These are phyloP conservation scores for Drosophila kanekoi DNA, from an alignment of 2,888 invertebrate species.

Conservation along the genomic window DNA sequence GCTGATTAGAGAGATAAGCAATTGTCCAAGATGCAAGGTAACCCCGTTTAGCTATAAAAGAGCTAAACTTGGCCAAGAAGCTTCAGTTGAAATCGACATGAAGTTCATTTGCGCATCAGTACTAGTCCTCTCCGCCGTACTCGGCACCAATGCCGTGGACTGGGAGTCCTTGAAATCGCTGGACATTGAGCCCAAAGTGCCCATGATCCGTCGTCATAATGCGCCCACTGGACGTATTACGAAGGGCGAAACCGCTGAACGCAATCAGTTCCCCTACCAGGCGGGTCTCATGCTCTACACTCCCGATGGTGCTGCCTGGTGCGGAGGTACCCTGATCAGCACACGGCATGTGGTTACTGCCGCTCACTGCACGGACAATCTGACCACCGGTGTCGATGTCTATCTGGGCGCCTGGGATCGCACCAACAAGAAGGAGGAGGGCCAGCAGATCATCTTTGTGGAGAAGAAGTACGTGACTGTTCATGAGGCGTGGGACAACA, in stretches of 20 bases:
- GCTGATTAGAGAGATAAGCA: constrained; percentile 24
- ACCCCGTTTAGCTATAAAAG: constrained; percentile 48
- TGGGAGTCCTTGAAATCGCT: constrained; percentile 58
- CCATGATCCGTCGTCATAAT: constrained; percentile 30
- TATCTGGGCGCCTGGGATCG: constrained; percentile 77
- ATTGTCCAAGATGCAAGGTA: constrained; percentile 56
- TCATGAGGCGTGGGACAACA: constrained; percentile 83
- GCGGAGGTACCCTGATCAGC: constrained; percentile 82
- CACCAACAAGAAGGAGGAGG: constrained; percentile 59
- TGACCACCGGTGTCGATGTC: constrained; percentile 75
- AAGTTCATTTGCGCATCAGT: constrained; percentile 60
- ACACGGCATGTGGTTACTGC: constrained; percentile 81
- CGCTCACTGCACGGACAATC: constrained; percentile 81
- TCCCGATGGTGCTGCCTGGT: constrained; percentile 67
- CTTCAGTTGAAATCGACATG: constrained; percentile 54
- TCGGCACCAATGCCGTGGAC: constrained; percentile 60
- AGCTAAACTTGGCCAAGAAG: constrained; percentile 7
- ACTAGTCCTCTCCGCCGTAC: constrained; percentile 49
- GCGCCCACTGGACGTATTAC: constrained; percentile 76
- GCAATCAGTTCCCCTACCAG: constrained; percentile 81
- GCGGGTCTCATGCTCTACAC: constrained; percentile 73
- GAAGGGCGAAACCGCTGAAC: constrained; percentile 67
- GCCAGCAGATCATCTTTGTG: constrained; percentile 72
- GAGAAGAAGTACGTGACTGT: constrained; percentile 69
- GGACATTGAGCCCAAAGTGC: constrained; percentile 43